A percentile compares a stretch with the other conserved stretches of the same genome.
Conservation (phyloP, 2,113 vertebrate species). For the Donacobius atricapilla region DNA sequence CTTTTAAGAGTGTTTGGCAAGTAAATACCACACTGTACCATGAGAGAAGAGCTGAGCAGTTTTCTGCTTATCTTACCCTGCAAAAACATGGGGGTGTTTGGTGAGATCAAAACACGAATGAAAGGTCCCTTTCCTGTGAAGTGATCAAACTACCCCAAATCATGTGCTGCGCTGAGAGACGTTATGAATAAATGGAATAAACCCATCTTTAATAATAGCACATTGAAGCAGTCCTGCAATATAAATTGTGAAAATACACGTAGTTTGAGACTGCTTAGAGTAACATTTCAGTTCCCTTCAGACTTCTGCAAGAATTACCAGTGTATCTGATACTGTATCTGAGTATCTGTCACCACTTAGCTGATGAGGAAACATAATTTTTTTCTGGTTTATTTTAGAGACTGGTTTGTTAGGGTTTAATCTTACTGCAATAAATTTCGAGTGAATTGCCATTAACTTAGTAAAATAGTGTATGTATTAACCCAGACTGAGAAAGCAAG, state of each 20-base stretch:
- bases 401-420: background rate
- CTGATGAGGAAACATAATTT: background rate
- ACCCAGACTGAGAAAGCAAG: background rate
- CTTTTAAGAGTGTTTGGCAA: background rate
- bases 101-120: background rate
- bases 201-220: background rate
- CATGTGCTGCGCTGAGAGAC: background rate
- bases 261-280: background rate
- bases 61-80: background rate
- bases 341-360: background rate
- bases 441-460: background rate
- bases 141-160: background rate
- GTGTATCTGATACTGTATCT: background rate
- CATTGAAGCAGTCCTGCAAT: background rate
- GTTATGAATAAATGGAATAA: background rate
- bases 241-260: background rate
- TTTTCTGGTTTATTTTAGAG: background rate
- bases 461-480: background rate
- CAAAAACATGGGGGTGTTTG: background rate
- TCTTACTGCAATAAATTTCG: background rate
- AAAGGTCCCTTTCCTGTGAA: background rate
- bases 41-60: background rate
- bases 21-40: background rate
- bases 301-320: background rate
- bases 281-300: background rate